phyloP scores from a whole-genome alignment of 2,888 invertebrate genomes.

The Priocnemis perturbator region DNA sequence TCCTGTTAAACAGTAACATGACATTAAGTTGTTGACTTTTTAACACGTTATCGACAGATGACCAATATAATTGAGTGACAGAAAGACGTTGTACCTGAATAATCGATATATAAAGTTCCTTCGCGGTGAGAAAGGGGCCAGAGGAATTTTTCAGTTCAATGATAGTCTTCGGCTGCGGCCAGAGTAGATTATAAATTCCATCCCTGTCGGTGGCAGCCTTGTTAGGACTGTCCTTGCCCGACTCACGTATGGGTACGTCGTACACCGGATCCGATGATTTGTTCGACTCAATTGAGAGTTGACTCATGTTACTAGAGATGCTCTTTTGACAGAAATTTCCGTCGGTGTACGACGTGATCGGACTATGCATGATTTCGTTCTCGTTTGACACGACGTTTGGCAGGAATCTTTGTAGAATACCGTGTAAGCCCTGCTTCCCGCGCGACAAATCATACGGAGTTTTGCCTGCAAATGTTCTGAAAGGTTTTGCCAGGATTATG shows the following conservation, averaged over 20 bases:
- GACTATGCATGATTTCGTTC: slow-evolving; percentile 65
- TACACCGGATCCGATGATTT: slow-evolving; percentile 70
- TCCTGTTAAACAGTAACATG: too few species aligned
- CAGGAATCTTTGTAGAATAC: slow-evolving; percentile 63
- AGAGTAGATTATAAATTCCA: slow-evolving; percentile 73
- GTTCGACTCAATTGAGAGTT: slow-evolving; percentile 68
- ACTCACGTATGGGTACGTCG: slow-evolving; percentile 62
- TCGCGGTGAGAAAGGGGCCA: slow-evolving; percentile 74
- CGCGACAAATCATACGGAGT: slow-evolving; percentile 69
- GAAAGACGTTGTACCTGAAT: slow-evolving; percentile 63
- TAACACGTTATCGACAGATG: too few species aligned
- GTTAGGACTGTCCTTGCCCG: slow-evolving; percentile 62
- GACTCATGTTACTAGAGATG: slow-evolving; percentile 67
- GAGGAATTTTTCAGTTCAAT: slow-evolving; percentile 75
- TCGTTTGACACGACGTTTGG: slow-evolving; percentile 65
- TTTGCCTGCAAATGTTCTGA: slow-evolving; percentile 71
- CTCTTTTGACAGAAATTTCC: slow-evolving; percentile 65
- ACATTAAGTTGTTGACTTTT: too few species aligned
- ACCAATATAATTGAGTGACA: too few species aligned
- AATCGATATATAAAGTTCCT: slow-evolving; percentile 75
- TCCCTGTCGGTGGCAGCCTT: slow-evolving; percentile 58
- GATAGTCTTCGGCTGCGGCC: slow-evolving; percentile 80
- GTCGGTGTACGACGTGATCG: slow-evolving; percentile 61
- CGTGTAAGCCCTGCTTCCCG: slow-evolving; percentile 62
- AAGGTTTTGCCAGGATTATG: slow-evolving; percentile 16